Conservation (phyloP, 2,113 vertebrate genomes). For the Rynchops niger region DNA sequence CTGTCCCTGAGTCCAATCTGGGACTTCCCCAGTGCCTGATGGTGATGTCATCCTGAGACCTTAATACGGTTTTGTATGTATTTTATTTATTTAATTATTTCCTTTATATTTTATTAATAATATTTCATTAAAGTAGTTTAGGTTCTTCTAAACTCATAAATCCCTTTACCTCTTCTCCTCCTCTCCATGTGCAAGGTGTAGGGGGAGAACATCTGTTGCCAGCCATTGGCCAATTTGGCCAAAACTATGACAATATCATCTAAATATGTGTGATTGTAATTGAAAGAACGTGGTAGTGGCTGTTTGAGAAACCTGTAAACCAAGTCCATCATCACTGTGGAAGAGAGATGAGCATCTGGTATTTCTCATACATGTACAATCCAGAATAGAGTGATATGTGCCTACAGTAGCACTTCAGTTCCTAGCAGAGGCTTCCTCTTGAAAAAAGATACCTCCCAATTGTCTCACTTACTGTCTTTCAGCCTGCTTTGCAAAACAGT, state of each 20-base stretch:
- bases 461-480: not conserved
- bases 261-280: not conserved
- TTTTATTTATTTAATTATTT: too few species aligned
- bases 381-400: not conserved
- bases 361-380: not conserved
- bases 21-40: too few species aligned
- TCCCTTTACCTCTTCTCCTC: too few species aligned
- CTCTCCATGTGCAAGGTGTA: too few species aligned
- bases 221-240: too few species aligned
- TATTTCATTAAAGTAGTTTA: too few species aligned
- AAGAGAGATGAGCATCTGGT: not conserved
- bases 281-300: not conserved
- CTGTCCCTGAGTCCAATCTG: too few species aligned
- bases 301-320: not conserved
- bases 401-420: not conserved
- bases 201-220: too few species aligned
- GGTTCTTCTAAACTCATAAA: too few species aligned
- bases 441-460: not conserved
- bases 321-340: not conserved
- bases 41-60: too few species aligned
- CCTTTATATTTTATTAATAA: too few species aligned
- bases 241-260: not conserved
- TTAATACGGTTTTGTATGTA: too few species aligned
- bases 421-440: not conserved
- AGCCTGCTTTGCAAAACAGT: not conserved